Percentiles rank a stretch among this genome's conserved stretches.
phyloP scores from a whole-genome alignment of 2,888 invertebrate species.

The Buathra laborator region DNA sequence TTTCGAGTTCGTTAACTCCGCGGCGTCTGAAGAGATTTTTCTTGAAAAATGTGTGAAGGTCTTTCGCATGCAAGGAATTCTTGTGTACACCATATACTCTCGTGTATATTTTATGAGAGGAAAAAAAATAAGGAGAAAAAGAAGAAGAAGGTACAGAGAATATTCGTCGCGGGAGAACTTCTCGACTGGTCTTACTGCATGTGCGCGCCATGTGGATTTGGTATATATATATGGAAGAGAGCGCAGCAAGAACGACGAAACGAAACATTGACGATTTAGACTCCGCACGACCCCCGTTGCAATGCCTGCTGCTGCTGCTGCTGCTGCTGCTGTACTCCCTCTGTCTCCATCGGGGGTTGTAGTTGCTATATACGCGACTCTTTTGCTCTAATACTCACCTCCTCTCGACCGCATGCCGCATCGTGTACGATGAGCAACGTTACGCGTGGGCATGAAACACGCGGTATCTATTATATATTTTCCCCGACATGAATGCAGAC shows the following conservation, averaged over 20 bases:
- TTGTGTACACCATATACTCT: not conserved
- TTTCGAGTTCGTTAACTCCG: constrained; percentile 23
- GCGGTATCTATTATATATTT: constrained; percentile 49
- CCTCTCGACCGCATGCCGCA: constrained; percentile 52
- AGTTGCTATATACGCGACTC: constrained; percentile 17
- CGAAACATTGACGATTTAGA: constrained; percentile 20
- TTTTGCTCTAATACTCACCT: constrained; percentile 30
- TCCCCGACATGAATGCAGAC: constrained; percentile 5
- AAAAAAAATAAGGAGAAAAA: constrained; percentile 40
- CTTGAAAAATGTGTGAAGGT: constrained; percentile 7
- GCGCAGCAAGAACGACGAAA: constrained; percentile 12
- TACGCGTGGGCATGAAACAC: constrained; percentile 41
- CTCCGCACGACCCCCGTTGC: constrained; percentile 39
- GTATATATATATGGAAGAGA: constrained; percentile 29
- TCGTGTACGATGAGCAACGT: constrained; percentile 29
- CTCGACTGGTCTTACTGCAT: constrained; percentile 56
- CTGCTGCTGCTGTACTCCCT: constrained; percentile 33
- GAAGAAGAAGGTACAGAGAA: constrained; percentile 53
- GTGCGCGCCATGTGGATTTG: constrained; percentile 68
- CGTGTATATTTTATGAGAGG: constrained; percentile 35
- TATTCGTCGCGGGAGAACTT: constrained; percentile 65
- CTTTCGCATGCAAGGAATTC: not conserved
- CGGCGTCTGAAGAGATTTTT: not conserved
- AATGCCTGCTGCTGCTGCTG: constrained; percentile 40
- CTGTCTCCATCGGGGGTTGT: constrained; percentile 49